Conservation (phyloP, 2,888 invertebrate species). For the Syrista parreyssii region DNA sequence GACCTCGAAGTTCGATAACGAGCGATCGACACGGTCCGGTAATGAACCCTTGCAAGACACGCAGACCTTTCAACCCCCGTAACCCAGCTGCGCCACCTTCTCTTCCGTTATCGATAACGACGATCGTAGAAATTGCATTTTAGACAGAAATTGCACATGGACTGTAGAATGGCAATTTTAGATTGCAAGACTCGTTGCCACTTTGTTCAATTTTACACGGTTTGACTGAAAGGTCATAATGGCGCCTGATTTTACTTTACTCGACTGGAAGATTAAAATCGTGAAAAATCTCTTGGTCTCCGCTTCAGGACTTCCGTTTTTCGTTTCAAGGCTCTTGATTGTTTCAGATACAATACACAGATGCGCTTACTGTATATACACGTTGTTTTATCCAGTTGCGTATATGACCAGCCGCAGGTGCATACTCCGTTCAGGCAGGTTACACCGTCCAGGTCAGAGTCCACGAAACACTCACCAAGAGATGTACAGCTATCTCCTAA, state of each 20-base stretch:
- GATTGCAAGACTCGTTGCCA: not conserved
- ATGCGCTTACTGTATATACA: conserved; percentile 8
- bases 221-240: not conserved
- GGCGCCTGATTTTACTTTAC: not conserved
- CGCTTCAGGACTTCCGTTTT: not conserved
- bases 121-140: conserved; percentile 33
- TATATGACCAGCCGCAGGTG: conserved; percentile 32
- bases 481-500: not conserved
- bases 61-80: not conserved
- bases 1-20: not conserved
- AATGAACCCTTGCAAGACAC: not conserved
- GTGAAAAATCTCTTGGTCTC: not conserved
- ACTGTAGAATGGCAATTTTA: not conserved
- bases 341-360: not conserved
- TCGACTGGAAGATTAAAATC: not conserved
- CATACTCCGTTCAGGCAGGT: conserved; percentile 33
- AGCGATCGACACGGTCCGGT: not conserved
- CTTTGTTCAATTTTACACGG: not conserved
- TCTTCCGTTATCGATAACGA: conserved; percentile 21
- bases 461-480: conserved; percentile 45
- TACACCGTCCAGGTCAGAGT: conserved; percentile 23
- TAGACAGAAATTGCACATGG: not conserved
- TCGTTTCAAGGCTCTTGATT: not conserved
- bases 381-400: conserved; percentile 3
- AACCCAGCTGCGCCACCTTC: conserved; percentile 11